These are phyloP conservation scores for Ophiothrix spiculata DNA, from an alignment of 35 echinoderm and acorn worm genomes.

Conservation along the genomic window DNA sequence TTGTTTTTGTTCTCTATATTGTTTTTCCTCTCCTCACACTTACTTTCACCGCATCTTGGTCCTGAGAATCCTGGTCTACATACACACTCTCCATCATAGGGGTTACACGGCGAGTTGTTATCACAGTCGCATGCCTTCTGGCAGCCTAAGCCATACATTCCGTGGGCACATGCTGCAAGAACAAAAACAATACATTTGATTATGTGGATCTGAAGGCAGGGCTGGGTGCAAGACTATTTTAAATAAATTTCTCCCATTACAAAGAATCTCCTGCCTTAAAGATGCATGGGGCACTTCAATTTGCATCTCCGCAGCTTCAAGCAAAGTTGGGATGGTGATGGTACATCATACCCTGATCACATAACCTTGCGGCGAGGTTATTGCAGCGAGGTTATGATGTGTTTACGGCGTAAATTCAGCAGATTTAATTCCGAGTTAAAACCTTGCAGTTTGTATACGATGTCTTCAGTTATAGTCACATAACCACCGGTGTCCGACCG, in stretches of 20 bases:
- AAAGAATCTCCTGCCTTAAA: neutral
- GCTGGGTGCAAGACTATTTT: neutral
- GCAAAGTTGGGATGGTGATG: neutral
- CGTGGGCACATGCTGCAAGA: slow-evolving; percentile 34
- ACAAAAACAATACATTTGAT: no score
- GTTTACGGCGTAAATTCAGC: no score
- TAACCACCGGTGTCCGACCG: no score
- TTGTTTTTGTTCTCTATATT: no score
- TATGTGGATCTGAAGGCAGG: neutral
- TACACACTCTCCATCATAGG: slow-evolving; percentile 70
- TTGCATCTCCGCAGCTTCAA: neutral
- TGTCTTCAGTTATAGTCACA: no score
- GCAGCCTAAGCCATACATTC: slow-evolving; percentile 62
- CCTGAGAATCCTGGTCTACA: slow-evolving; percentile 66
- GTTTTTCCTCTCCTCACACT: no score
- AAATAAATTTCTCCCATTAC: neutral
- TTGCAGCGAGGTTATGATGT: no score
- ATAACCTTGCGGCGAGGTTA: no score
- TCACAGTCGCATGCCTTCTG: slow-evolving; percentile 57
- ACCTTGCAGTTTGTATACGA: no score
- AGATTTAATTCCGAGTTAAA: no score
- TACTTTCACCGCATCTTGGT: slow-evolving; percentile 47
- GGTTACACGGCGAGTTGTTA: slow-evolving; percentile 56
- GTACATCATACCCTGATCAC: no score
- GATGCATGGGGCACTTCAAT: neutral